These are phyloP conservation scores for Thunnus maccoyii DNA, from an alignment of 2,113 vertebrate species.

Conservation along the genomic window DNA sequence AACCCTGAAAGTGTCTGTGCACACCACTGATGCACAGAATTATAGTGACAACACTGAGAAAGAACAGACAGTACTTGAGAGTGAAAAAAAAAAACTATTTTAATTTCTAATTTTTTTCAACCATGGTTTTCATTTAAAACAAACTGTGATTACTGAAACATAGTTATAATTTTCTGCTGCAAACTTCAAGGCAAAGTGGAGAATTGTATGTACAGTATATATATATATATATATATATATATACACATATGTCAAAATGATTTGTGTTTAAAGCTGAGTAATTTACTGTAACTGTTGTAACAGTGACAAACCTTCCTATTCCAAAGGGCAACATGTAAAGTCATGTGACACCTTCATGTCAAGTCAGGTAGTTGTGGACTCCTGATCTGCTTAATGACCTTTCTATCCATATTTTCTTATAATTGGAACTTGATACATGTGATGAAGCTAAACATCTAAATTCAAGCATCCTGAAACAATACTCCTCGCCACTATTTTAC, in stretches of 20 bases:
- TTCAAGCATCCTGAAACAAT: slow-evolving; percentile 4
- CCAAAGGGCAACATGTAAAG: too few species aligned
- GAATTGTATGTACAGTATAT: background rate
- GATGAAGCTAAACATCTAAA: background rate
- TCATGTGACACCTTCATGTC: too few species aligned
- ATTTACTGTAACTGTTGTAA: background rate
- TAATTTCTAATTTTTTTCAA: background rate
- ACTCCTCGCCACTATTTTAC: background rate
- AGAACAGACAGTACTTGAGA: background rate
- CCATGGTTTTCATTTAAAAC: background rate
- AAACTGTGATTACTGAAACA: background rate
- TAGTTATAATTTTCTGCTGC: background rate
- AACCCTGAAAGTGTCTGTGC: background rate
- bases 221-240: background rate
- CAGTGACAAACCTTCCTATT: too few species aligned
- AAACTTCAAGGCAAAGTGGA: background rate
- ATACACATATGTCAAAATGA: background rate
- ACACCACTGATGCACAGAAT: background rate
- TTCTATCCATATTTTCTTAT: background rate
- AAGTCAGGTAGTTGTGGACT: background rate
- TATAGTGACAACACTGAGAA: background rate
- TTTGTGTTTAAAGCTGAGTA: background rate
- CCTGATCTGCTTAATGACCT: background rate
- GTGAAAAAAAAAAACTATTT: background rate
- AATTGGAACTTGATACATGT: background rate